Evolutionary conservation across 2,113 vertebrate genomes (phyloP).

Genomic region (Physeter macrocephalus): DNA sequence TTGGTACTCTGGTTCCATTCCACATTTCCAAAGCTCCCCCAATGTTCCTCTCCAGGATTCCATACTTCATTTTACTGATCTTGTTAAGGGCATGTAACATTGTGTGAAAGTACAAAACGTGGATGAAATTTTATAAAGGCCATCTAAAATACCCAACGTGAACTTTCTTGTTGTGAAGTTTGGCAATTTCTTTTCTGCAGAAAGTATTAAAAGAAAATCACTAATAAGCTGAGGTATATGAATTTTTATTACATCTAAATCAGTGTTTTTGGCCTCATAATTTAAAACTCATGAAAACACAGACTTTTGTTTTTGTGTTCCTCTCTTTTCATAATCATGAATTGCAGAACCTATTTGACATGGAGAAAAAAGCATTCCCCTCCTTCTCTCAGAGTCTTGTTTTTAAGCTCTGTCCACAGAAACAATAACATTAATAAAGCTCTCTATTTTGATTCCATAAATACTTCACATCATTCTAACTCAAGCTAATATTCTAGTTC

Average conservation of each 20-base stretch:
- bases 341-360: neutral
- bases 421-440: neutral
- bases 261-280: neutral
- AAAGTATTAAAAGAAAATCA: neutral
- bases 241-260: neutral
- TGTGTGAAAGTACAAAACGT: neutral
- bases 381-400: neutral
- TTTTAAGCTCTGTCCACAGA: neutral
- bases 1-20: neutral
- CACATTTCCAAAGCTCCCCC: neutral
- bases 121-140: neutral
- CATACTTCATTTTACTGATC: neutral
- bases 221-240: neutral
- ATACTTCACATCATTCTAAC: conserved; percentile 13
- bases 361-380: neutral
- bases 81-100: neutral
- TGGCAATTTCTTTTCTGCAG: neutral
- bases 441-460: conserved; percentile 10
- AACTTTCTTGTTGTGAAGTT: neutral
- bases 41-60: neutral
- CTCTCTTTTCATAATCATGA: conserved; percentile 29
- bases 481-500: conserved; percentile 3
- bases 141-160: neutral
- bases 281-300: neutral
- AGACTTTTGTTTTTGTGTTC: neutral